These are phyloP conservation scores for Ceratothoa steindachneri DNA, from an alignment of 2,888 invertebrate species.

Conservation along the genomic window DNA sequence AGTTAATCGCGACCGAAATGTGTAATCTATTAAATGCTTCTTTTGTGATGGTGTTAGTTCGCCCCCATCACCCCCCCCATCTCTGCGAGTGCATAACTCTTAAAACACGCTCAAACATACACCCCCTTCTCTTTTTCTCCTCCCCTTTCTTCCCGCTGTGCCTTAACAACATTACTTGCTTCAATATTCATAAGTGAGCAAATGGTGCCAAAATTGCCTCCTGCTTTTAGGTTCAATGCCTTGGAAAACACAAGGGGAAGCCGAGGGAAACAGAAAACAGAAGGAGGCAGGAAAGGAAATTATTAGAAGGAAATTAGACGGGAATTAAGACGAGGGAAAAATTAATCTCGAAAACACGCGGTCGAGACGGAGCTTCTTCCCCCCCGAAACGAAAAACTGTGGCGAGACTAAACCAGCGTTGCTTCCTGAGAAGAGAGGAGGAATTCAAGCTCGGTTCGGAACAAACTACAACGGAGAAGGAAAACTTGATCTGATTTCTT, in stretches of 20 bases:
- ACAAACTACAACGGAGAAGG: no score
- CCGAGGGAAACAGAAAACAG: neutral
- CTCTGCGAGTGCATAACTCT: no score
- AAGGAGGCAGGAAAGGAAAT: neutral
- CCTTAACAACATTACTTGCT: constrained; percentile 45
- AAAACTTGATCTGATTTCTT: no score
- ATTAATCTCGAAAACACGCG: neutral
- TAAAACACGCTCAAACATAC: no score
- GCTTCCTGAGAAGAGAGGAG: no score
- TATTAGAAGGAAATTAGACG: constrained; percentile 6
- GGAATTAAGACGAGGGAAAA: neutral
- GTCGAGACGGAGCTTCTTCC: no score
- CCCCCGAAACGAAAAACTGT: no score
- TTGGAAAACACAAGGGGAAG: constrained; percentile 5
- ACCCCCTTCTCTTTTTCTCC: neutral
- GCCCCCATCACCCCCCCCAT: neutral
- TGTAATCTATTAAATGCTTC: neutral
- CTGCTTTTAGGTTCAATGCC: constrained; percentile 36
- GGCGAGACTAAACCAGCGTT: no score
- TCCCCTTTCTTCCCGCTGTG: constrained; percentile 9
- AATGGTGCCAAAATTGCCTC: constrained; percentile 45
- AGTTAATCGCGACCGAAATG: neutral
- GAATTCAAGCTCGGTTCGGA: no score
- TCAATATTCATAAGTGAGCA: constrained; percentile 46
- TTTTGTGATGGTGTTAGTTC: neutral